These are phyloP conservation scores for Alectura lathami DNA, from an alignment of 2,113 vertebrate species.

Conservation along the genomic window DNA sequence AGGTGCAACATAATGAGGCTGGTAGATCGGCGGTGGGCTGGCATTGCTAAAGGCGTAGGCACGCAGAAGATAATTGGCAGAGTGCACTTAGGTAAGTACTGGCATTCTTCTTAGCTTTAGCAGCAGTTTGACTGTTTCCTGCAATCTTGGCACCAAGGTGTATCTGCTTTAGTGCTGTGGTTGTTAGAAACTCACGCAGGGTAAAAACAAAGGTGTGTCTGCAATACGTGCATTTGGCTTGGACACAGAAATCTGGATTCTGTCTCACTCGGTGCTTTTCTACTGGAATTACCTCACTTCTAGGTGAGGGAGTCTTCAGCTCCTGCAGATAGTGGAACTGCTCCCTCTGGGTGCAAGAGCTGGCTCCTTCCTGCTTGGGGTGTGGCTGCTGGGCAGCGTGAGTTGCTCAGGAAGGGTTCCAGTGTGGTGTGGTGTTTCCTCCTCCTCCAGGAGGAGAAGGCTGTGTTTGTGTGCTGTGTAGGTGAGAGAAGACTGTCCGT, in stretches of 20 bases:
- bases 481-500: background rate
- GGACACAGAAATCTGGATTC: background rate
- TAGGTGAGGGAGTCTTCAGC: background rate
- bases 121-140: background rate
- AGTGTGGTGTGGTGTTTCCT: background rate
- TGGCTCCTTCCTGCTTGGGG: background rate
- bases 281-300: background rate
- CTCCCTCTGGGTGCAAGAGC: background rate
- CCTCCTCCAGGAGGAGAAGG: background rate
- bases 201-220: background rate
- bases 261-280: background rate
- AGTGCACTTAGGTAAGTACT: constrained; percentile 90
- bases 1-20: constrained; percentile 98
- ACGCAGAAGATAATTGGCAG: constrained; percentile 98
- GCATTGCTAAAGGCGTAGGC: constrained; percentile 96
- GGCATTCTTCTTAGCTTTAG: background rate
- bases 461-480: background rate
- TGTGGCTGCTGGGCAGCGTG: background rate
- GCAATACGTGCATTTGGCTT: background rate
- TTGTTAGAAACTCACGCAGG: background rate
- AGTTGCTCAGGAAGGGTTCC: background rate
- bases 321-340: background rate
- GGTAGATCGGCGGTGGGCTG: constrained; percentile 96
- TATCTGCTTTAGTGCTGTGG: background rate
- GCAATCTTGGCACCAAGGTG: fast-evolving